phyloP scores from a whole-genome alignment of 2,888 invertebrate species.

The Latrodectus hesperus region DNA sequence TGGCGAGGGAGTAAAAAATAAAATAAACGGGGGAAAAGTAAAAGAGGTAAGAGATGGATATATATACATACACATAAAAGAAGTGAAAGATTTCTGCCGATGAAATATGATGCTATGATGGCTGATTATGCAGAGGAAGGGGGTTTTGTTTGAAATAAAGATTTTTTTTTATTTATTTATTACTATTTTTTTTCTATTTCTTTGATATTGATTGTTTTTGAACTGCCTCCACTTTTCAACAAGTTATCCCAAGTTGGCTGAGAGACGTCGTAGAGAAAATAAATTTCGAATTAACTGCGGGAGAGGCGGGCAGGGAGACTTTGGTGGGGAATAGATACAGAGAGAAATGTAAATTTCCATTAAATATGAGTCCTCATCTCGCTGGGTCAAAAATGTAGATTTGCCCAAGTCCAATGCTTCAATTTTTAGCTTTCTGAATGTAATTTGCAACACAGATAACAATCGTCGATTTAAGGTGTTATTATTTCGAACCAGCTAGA shows the following conservation, averaged over 20 bases:
- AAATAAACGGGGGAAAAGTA: conserved; percentile 1
- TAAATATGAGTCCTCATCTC: neutral
- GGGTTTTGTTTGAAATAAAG: conserved; percentile 65
- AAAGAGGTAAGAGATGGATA: neutral
- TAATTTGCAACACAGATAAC: conserved; percentile 5
- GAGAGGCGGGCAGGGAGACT: neutral
- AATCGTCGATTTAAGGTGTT: neutral
- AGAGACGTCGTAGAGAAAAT: neutral
- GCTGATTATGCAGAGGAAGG: conserved; percentile 67
- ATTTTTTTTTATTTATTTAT: no score
- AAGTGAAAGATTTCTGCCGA: conserved; percentile 62
- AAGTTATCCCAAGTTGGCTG: conserved; percentile 35
- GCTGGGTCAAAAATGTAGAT: neutral
- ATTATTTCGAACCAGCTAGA: neutral
- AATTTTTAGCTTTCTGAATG: neutral
- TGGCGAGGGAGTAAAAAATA: conserved; percentile 7
- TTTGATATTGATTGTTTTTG: conserved; percentile 69
- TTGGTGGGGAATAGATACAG: neutral
- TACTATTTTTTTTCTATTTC: neutral
- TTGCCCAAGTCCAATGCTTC: neutral
- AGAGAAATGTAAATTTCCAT: neutral
- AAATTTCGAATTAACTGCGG: neutral
- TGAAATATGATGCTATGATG: conserved; percentile 68
- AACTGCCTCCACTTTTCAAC: conserved; percentile 63
- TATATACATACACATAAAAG: conserved; percentile 16